Conservation (phyloP, 2,113 vertebrate genomes). For the Holacanthus passer region DNA sequence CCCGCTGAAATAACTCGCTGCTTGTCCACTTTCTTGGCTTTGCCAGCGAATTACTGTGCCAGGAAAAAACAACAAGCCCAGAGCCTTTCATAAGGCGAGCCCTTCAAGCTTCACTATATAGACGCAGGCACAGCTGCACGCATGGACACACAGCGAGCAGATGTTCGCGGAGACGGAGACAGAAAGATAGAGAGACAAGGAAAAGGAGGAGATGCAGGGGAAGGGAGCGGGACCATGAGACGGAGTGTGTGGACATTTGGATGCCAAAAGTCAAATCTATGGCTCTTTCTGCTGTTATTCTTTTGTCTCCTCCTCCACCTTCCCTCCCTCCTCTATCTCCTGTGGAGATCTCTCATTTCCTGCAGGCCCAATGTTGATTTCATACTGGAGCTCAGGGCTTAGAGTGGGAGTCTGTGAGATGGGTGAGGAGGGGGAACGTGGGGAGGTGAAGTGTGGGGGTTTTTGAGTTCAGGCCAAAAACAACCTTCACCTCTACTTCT, state of each 20-base stretch:
- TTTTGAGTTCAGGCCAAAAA: constrained; percentile 72
- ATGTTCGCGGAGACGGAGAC: constrained; percentile 54
- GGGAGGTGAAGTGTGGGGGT: constrained; percentile 61
- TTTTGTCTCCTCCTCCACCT: constrained; percentile 67
- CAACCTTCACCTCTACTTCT: constrained; percentile 70
- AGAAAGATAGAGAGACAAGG: constrained; percentile 36
- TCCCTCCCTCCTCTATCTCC: constrained; percentile 74
- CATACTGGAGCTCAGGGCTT: constrained; percentile 77
- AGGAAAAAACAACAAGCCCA: constrained; percentile 78
- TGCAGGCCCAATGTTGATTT: constrained; percentile 82
- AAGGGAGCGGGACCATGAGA: constrained; percentile 38
- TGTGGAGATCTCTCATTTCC: constrained; percentile 84
- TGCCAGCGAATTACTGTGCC: constrained; percentile 66
- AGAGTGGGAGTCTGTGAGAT: constrained; percentile 73
- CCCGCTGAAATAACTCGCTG: constrained; percentile 71
- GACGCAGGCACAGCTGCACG: constrained; percentile 63
- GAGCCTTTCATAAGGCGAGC: constrained; percentile 69
- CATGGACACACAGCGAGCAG: constrained; percentile 55
- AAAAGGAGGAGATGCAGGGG: constrained; percentile 44
- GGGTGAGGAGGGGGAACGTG: constrained; percentile 38
- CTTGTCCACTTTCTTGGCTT: constrained; percentile 79
- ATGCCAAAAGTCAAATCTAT: constrained; percentile 69
- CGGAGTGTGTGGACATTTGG: constrained; percentile 47
- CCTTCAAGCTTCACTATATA: constrained; percentile 39
- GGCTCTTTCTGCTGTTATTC: constrained; percentile 70